Base-by-base conservation (phyloP, 2,113 vertebrate species). In the Tychaedon coryphoeus region DNA sequence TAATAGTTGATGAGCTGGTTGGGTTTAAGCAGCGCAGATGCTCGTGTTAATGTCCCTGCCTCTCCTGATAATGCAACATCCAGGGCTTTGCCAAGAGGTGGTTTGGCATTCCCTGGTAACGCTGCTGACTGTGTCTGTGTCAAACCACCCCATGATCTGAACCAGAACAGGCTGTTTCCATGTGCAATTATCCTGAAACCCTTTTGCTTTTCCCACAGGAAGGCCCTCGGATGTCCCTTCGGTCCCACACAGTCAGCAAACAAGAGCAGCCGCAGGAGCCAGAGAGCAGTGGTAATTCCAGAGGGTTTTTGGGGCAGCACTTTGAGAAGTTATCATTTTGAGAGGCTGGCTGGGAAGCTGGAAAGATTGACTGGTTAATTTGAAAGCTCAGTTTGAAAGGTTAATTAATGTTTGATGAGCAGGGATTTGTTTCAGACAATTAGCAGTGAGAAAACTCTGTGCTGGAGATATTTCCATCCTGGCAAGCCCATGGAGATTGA, bases 191-290 rank as follows among this genome's bases (percentile, higher is more conserved):
- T 36, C 70, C 70, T 83, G 34, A 92, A 83, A 62, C 12, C 26
- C 16, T 1, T 79, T 62, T 80, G 29, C 60, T 92, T 85, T 93
- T 88, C 48, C 88, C 71, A 4, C 83, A 98, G 97, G 73, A 89
- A 42, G 92, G 72, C 3, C 31, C 33, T 0, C 61, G 8, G 22
- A 95, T 85, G 58, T 72, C 88, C 1, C 93, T 82, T 38, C n/a
- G 40, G 20, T 92, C 96, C 16, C 75, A 6, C 9, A 71, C 69
- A 12, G 8, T 29, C 66, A 58, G 38, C 36, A 91, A 81, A 70
- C 84, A 64, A 0, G 6, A 47, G 8, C 25, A 64, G 47, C 36
- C 3, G 5, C 77, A 88, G 82, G 83, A 50, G n/a, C 34, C 8
- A 0, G 18, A 43, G 23, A 71, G 14, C 71, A 88, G 29, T 1